Base-by-base conservation (phyloP, 2,888 invertebrate species). In the Branchellion lobata region DNA sequence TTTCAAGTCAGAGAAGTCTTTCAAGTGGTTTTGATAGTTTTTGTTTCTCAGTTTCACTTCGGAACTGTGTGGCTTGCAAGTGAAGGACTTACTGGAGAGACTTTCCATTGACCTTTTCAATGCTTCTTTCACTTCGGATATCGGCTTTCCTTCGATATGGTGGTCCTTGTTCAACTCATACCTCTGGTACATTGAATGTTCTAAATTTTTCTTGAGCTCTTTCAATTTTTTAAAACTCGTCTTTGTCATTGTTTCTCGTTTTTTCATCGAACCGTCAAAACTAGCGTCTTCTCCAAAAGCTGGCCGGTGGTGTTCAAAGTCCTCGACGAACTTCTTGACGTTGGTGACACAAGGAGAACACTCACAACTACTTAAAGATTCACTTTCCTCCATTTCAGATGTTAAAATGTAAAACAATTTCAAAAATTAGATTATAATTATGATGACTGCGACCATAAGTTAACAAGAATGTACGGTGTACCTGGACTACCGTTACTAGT, bases 181-280 rank as follows among this genome's bases (percentile, higher is more conserved):
- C 24, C 61, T 57, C n/a, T 57, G 24, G 3, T 57, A n/a, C 61
- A 57, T 57, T 18, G 61, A 57, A 3, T 57, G 11, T n/a, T 57
- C n/a, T 18, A 57, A n/a, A 57, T 57, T 57, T n/a, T 57, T 57
- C 61, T 57, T 57, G 11, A 57, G 24, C 5, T 57, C 61, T 14
- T 57, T 57, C 61, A 57, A n/a, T n/a, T 57, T 57, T n/a, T n/a
- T 57, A n/a, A 57, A 57, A 57, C 61, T 57, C n/a, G 24, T 57
- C 3, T 57, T 57, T 5, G n/a, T 57, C 61, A 57, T 57, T 24
- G 61, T 57, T 57, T 57, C 61, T n/a, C 61, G 5, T n/a, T 57
- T 57, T 57, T 57, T 57, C 21, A 3, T 24, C n/a, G 24, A 24
- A 24, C 61, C 61, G n/a, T 8, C 3, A 24, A 24, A 3, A 5